These are phyloP conservation scores for Zoroaster sp. DNA, from an alignment of 53 echinoderm and acorn worm species.

Conservation along the genomic window DNA sequence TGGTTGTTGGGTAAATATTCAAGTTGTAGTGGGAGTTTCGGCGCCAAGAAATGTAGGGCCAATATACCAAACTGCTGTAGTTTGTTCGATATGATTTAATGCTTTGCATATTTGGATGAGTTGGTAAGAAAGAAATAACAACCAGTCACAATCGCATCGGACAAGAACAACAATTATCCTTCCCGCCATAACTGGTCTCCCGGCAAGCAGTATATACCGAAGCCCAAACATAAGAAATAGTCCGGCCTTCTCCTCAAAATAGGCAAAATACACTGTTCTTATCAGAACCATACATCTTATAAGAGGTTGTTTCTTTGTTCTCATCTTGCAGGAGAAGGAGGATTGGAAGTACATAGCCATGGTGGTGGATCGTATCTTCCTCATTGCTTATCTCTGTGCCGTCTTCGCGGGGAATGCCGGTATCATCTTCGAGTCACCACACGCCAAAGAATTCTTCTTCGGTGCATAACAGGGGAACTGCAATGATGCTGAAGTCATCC, in stretches of 20 bases:
- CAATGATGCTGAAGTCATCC: neutral
- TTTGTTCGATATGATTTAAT: too few relatives aligned
- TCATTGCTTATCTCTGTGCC: slow-evolving; percentile 80
- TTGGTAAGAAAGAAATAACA: too few relatives aligned
- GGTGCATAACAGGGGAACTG: neutral
- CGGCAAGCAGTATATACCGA: too few relatives aligned
- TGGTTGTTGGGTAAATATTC: too few relatives aligned
- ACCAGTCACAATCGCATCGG: too few relatives aligned
- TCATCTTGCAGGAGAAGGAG: slow-evolving; percentile 69
- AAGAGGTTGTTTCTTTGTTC: neutral
- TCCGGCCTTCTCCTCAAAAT: neutral
- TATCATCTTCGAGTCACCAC: slow-evolving; percentile 90
- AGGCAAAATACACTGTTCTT: neutral
- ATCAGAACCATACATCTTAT: neutral
- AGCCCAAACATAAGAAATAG: too few relatives aligned
- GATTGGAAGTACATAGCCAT: slow-evolving; percentile 98
- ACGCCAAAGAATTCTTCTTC: slow-evolving; percentile 83
- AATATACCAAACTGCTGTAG: too few relatives aligned
- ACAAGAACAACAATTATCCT: too few relatives aligned
- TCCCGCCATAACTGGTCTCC: too few relatives aligned
- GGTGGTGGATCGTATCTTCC: slow-evolving; percentile 97
- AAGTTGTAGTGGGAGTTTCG: too few relatives aligned
- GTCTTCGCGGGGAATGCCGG: slow-evolving; percentile 72
- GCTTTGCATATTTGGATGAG: too few relatives aligned
- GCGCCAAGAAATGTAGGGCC: too few relatives aligned